Evolutionary conservation across 2,888 invertebrate genomes (phyloP).

Genomic region (Amiota mariae): DNA sequence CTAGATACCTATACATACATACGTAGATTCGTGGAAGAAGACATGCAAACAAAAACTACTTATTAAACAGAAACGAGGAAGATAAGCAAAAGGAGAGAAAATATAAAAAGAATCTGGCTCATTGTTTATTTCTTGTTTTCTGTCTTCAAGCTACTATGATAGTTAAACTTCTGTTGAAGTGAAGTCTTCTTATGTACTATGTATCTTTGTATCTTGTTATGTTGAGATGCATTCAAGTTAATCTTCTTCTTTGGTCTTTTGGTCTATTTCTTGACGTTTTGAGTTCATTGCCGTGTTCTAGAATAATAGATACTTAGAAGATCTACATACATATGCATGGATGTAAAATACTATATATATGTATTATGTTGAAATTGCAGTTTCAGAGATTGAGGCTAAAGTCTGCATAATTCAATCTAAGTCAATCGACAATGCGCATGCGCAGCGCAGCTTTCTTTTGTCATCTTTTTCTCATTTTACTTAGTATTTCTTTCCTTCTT

Average conservation of each 20-base stretch:
- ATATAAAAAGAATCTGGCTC: background rate
- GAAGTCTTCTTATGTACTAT: background rate
- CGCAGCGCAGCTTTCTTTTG: background rate
- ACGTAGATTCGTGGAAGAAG: too few relatives aligned
- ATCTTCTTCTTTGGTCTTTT: background rate
- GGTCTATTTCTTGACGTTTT: slow-evolving; percentile 41
- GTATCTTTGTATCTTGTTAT: background rate
- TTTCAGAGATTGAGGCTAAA: too few relatives aligned
- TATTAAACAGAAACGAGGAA: background rate
- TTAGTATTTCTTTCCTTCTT: background rate
- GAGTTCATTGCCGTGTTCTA: slow-evolving; percentile 61
- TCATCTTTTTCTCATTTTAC: background rate
- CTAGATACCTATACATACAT: too few relatives aligned
- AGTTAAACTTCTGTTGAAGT: background rate
- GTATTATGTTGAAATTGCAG: too few relatives aligned
- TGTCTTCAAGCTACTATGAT: too few relatives aligned
- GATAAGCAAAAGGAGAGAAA: background rate
- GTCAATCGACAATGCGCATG: background rate
- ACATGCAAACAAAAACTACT: background rate
- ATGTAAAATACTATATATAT: too few relatives aligned
- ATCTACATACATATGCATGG: too few relatives aligned
- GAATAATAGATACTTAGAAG: background rate
- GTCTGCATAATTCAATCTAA: too few relatives aligned
- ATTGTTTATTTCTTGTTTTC: background rate
- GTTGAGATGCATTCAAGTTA: background rate